A percentile compares a stretch with the other conserved stretches of the same genome.
Evolutionary conservation across 53 echinoderm and acorn worm genomes (phyloP).

Genomic region (Holothuria scabra): DNA sequence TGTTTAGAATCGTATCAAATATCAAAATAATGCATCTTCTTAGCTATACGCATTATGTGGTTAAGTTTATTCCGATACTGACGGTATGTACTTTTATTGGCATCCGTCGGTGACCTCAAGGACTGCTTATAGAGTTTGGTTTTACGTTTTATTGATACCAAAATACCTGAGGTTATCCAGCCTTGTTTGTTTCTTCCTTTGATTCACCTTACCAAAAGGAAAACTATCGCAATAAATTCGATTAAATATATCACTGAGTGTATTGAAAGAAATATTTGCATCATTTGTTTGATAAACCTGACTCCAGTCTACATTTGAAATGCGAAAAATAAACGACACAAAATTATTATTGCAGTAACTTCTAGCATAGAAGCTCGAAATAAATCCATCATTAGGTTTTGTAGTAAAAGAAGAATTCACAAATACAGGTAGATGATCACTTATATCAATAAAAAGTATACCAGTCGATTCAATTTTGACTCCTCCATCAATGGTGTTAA

Average conservation of each 20-base stretch:
- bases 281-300: constrained; percentile 1
- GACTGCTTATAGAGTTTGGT: no score
- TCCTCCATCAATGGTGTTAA: not conserved
- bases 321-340: not conserved
- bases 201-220: not conserved
- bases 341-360: not conserved
- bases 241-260: not conserved
- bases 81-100: not conserved
- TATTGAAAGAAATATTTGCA: constrained; percentile 3
- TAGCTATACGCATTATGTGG: constrained; percentile 2
- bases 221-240: not conserved
- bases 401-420: not conserved
- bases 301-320: not conserved
- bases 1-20: no score
- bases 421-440: constrained; percentile 5
- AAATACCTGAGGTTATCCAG: no score
- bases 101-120: no score
- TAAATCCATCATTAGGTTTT: not conserved
- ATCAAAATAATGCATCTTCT: not conserved
- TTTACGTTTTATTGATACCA: no score
- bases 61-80: constrained; percentile 14
- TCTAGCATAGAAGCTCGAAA: not conserved
- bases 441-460: not conserved
- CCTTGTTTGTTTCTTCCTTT: not conserved
- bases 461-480: not conserved